phyloP scores from a whole-genome alignment of 2,888 invertebrate species.

The Urechis unicinctus region DNA sequence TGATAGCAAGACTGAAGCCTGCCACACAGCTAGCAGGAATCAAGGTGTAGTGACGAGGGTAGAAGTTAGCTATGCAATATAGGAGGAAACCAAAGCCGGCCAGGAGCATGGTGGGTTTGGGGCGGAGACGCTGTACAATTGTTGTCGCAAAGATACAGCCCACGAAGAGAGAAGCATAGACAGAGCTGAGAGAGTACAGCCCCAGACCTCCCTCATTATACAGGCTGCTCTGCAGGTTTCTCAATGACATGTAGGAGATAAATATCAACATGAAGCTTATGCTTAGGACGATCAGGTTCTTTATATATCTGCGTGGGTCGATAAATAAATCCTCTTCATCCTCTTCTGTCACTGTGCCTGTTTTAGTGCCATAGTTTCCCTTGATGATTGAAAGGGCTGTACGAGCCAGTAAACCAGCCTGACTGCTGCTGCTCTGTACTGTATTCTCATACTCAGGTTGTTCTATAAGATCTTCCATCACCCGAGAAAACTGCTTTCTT shows the following conservation, averaged over 20 bases:
- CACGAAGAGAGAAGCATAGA: conserved; percentile 33
- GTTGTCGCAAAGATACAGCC: conserved; percentile 40
- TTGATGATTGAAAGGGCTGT: conserved; percentile 14
- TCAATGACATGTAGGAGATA: conserved; percentile 33
- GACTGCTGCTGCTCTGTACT: conserved; percentile 20
- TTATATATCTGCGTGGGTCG: conserved; percentile 22
- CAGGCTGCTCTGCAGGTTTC: conserved; percentile 45
- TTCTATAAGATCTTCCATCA: conserved; percentile 24
- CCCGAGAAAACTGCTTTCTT: conserved; percentile 14
- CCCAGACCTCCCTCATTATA: conserved; percentile 40
- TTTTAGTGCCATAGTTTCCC: background rate
- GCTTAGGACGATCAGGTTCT: conserved; percentile 36
- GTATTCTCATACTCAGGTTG: conserved; percentile 23
- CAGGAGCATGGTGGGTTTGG: conserved; percentile 27
- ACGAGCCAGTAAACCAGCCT: conserved; percentile 16
- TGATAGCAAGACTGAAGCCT: conserved; percentile 34
- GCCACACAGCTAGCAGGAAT: conserved; percentile 32
- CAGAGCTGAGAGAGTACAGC: conserved; percentile 33
- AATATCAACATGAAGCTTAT: conserved; percentile 31
- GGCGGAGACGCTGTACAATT: conserved; percentile 35
- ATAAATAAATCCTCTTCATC: background rate
- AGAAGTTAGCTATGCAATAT: conserved; percentile 35
- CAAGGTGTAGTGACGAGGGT: conserved; percentile 34
- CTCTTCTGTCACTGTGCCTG: background rate
- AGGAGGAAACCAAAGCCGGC: conserved; percentile 27